Evolutionary conservation across 2,888 invertebrate genomes (phyloP).

Genomic region (Andrena bucephala): DNA sequence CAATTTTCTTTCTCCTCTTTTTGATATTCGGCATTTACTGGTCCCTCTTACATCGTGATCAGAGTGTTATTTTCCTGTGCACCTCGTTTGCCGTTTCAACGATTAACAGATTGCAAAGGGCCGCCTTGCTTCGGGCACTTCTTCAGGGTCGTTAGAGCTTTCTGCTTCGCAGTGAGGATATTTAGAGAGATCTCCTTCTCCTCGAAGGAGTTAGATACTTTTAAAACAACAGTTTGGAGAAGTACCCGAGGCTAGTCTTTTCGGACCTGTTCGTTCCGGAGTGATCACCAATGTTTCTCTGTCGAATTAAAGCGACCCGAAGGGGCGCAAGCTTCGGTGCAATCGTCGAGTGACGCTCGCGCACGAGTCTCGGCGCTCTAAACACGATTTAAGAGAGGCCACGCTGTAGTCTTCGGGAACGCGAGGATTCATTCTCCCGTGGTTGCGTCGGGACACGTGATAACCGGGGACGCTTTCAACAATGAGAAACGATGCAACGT

Average conservation of each 20-base stretch:
- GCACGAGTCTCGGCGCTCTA: conserved; percentile 27
- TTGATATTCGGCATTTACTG: conserved; percentile 56
- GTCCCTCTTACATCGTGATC: conserved; percentile 72
- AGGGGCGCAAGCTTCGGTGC: not conserved
- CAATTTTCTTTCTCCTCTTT: conserved; percentile 16
- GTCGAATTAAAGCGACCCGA: not conserved
- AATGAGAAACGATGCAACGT: conserved; percentile 50
- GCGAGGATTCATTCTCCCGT: conserved; percentile 61
- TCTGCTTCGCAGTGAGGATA: not conserved
- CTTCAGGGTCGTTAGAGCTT: not conserved
- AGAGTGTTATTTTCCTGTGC: conserved; percentile 49
- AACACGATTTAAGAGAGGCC: conserved; percentile 70
- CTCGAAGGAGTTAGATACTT: no score
- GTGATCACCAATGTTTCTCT: not conserved
- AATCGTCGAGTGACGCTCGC: not conserved
- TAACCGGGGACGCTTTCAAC: conserved; percentile 19
- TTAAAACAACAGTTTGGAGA: not conserved
- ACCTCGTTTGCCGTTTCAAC: conserved; percentile 41
- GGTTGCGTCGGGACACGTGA: not conserved
- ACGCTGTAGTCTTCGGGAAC: conserved; percentile 56
- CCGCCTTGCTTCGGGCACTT: not conserved
- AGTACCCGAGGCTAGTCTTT: not conserved
- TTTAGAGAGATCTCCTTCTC: no score
- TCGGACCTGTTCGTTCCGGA: not conserved
- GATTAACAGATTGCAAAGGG: conserved; percentile 36